Conservation (phyloP, 1,140 invertebrate species). For the Oscheius sp. region DNA sequence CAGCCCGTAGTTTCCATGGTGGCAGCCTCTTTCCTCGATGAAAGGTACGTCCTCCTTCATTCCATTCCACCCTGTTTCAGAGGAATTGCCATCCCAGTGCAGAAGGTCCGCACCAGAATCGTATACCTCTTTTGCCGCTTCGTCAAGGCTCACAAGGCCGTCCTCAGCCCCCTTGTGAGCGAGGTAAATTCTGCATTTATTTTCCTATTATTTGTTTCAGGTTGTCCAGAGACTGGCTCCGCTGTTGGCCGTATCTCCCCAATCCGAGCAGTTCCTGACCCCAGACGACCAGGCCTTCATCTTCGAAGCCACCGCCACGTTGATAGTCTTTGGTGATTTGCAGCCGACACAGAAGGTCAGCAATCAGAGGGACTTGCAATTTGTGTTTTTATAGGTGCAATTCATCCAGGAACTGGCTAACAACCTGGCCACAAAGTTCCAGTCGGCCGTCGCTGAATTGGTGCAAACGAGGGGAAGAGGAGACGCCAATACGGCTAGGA, state of each 20-base stretch:
- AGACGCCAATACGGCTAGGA: slow-evolving; percentile 22
- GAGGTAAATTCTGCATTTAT: not conserved
- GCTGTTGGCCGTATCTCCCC: slow-evolving; percentile 32
- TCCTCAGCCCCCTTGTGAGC: slow-evolving; percentile 19
- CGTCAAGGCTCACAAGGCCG: slow-evolving; percentile 36
- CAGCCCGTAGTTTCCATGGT: slow-evolving; percentile 18
- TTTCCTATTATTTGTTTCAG: not conserved
- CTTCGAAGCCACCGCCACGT: slow-evolving; percentile 36
- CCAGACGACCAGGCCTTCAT: slow-evolving; percentile 37
- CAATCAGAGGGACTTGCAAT: not conserved
- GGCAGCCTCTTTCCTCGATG: slow-evolving; percentile 27
- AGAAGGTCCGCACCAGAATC: slow-evolving; percentile 30
- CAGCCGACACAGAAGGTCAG: slow-evolving; percentile 16
- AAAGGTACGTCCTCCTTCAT: slow-evolving; percentile 1
- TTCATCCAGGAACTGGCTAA: slow-evolving; percentile 34
- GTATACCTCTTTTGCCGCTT: slow-evolving; percentile 44
- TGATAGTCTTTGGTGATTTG: slow-evolving; percentile 35
- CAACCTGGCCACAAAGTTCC: slow-evolving; percentile 27
- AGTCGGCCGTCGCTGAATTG: slow-evolving; percentile 15
- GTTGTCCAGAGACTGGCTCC: slow-evolving; percentile 25
- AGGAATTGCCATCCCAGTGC: slow-evolving; percentile 25
- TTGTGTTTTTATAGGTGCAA: slow-evolving; percentile 10
- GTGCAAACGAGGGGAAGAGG: slow-evolving; percentile 3
- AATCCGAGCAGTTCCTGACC: slow-evolving; percentile 17
- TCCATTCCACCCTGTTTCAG: not conserved